A percentile compares a stretch with the other conserved stretches of the same genome.
Conservation (phyloP, 1,140 invertebrate species). For the Platyscapa corneri region DNA sequence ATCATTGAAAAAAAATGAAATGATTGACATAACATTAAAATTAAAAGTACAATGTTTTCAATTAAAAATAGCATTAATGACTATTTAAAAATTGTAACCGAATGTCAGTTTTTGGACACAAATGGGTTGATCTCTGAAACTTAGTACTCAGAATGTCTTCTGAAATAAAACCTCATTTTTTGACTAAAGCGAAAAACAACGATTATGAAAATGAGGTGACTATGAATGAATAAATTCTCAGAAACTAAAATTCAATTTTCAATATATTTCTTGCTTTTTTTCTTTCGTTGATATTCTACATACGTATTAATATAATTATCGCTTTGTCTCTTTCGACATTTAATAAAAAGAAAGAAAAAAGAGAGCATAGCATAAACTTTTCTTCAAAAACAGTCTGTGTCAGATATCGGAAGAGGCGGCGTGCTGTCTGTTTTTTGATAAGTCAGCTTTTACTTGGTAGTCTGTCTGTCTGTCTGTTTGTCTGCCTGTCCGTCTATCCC, state of each 20-base stretch:
- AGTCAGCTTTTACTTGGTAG: constrained; percentile 30
- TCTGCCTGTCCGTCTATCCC: background rate
- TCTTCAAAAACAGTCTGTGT: constrained; percentile 43
- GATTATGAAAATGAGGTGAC: constrained; percentile 17
- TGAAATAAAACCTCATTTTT: no score
- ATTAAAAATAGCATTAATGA: background rate
- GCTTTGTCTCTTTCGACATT: constrained; percentile 34
- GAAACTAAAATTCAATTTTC: constrained; percentile 18
- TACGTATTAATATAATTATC: constrained; percentile 13
- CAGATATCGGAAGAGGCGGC: constrained; percentile 45
- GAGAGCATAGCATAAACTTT: constrained; percentile 13
- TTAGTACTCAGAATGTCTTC: background rate
- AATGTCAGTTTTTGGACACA: background rate
- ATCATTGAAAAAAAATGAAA: no score
- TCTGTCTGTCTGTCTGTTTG: background rate
- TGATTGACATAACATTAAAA: no score
- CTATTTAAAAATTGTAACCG: background rate
- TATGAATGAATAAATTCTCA: background rate
- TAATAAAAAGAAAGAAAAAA: constrained; percentile 13
- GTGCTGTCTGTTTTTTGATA: constrained; percentile 53
- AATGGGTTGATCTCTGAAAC: background rate
- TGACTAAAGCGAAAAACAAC: constrained; percentile 3
- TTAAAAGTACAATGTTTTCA: no score
- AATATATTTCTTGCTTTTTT: constrained; percentile 3
- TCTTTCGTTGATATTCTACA: background rate